These are phyloP conservation scores for Zaprionus tsacasi DNA, from an alignment of 1,140 invertebrate genomes.

Conservation along the genomic window DNA sequence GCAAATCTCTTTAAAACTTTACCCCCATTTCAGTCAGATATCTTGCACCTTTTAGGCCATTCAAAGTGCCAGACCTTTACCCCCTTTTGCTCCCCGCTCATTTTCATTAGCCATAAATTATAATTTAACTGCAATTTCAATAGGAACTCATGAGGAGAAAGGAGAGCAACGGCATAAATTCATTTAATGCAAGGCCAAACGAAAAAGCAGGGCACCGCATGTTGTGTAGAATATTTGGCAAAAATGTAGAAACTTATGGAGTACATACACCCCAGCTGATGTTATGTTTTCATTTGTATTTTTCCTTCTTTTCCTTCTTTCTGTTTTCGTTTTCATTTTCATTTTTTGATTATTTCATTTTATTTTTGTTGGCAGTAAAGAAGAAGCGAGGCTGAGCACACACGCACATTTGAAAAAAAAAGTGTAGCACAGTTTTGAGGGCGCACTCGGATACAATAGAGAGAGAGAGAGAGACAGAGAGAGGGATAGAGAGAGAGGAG, in stretches of 20 bases:
- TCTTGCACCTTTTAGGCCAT: constrained; percentile 5
- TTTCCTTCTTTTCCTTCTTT: constrained; percentile 20
- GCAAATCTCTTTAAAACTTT: neutral
- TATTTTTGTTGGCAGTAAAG: constrained; percentile 48
- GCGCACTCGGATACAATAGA: constrained; percentile 20
- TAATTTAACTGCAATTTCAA: constrained; percentile 32
- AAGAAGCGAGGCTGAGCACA: constrained; percentile 55
- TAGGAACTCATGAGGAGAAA: constrained; percentile 26
- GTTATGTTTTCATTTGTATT: constrained; percentile 34
- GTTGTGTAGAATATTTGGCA: constrained; percentile 6
- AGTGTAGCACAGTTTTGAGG: constrained; percentile 26
- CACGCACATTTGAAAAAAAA: neutral
- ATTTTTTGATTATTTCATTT: constrained; percentile 28
- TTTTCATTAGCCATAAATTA: constrained; percentile 35
- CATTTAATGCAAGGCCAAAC: constrained; percentile 39
- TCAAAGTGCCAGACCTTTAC: neutral
- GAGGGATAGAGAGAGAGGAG: neutral
- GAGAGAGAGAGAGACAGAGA: too few species aligned
- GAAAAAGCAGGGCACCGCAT: neutral
- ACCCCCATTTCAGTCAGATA: neutral
- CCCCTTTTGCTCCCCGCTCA: constrained; percentile 10
- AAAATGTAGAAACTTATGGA: constrained; percentile 19
- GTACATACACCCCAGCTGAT: constrained; percentile 23
- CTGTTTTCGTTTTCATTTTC: constrained; percentile 1
- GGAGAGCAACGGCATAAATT: constrained; percentile 50